These are phyloP conservation scores for Ornithoptera priamus DNA, from an alignment of 2,888 invertebrate genomes.

Conservation along the genomic window DNA sequence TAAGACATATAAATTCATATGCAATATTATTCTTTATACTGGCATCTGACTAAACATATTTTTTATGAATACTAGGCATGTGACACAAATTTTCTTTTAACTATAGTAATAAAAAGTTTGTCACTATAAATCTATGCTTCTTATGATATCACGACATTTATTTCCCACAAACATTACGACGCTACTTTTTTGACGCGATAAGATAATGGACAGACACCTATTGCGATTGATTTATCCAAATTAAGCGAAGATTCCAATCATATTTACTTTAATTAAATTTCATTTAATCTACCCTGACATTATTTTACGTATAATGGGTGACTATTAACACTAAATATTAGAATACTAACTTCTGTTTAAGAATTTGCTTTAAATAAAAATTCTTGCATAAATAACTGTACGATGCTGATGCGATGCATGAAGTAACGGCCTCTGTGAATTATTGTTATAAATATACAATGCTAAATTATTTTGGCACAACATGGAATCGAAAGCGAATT, in stretches of 20 bases:
- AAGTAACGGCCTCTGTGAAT: conserved; percentile 13
- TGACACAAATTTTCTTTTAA: conserved; percentile 6
- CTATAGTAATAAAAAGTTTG: conserved; percentile 17
- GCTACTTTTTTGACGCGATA: conserved; percentile 41
- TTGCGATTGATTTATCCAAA: conserved; percentile 65
- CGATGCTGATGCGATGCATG: conserved; percentile 13
- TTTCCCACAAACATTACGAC: conserved; percentile 21
- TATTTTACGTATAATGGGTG: conserved; percentile 93
- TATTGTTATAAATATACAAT: conserved; percentile 27
- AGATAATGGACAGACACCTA: conserved; percentile 70
- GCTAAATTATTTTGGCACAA: conserved; percentile 68
- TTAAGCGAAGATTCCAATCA: conserved; percentile 65
- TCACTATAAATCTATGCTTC: conserved; percentile 49
- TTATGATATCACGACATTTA: conserved; percentile 68
- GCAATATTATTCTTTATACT: not conserved
- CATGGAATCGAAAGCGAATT: conserved; percentile 61
- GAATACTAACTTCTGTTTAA: conserved; percentile 66
- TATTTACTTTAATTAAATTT: conserved; percentile 60
- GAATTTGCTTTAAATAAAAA: conserved; percentile 63
- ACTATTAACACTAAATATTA: conserved; percentile 74
- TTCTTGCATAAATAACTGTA: conserved; percentile 19
- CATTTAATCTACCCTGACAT: conserved; percentile 87
- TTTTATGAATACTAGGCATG: conserved; percentile 15
- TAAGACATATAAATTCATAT: conserved; percentile 5
- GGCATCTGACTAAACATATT: conserved; percentile 8